Conservation (phyloP, 2,113 vertebrate species). For the Anarhynchus alexandrinus region DNA sequence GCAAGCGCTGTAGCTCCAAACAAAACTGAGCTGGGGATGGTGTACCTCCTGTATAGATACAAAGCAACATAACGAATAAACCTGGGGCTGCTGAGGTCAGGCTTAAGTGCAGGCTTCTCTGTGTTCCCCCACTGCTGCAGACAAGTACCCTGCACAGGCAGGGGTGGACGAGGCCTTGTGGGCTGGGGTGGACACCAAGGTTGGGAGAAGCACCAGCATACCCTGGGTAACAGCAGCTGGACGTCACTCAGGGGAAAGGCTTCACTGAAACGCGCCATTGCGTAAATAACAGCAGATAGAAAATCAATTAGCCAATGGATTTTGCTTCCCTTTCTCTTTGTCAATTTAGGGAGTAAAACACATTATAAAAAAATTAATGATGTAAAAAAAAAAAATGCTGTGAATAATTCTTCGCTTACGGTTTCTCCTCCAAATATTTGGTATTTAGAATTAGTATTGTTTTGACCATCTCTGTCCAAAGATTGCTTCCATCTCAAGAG, state of each 20-base stretch:
- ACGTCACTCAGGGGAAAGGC: background rate
- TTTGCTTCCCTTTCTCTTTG: background rate
- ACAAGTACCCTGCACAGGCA: background rate
- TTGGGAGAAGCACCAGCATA: background rate
- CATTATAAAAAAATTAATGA: background rate
- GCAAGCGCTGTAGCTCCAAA: background rate
- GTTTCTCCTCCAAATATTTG: background rate
- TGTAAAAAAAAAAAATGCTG: background rate
- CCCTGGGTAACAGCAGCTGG: accelerated
- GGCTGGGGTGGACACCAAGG: background rate
- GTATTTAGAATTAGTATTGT: background rate
- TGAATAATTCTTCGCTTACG: background rate
- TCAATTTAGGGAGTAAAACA: background rate
- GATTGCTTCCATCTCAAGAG: background rate
- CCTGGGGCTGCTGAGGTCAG: background rate
- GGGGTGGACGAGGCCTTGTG: too few species aligned
- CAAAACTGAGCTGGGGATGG: background rate
- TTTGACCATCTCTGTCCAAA: background rate
- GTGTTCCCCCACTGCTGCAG: background rate
- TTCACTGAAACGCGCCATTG: background rate
- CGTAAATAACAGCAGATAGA: background rate
- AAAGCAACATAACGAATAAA: background rate
- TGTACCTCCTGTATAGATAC: background rate
- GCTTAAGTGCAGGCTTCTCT: background rate
- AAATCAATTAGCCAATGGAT: background rate